Percentiles rank a stretch among this genome's conserved stretches.
Conservation (phyloP, 2,888 invertebrate genomes). For the Cataglyphis cursor region DNA sequence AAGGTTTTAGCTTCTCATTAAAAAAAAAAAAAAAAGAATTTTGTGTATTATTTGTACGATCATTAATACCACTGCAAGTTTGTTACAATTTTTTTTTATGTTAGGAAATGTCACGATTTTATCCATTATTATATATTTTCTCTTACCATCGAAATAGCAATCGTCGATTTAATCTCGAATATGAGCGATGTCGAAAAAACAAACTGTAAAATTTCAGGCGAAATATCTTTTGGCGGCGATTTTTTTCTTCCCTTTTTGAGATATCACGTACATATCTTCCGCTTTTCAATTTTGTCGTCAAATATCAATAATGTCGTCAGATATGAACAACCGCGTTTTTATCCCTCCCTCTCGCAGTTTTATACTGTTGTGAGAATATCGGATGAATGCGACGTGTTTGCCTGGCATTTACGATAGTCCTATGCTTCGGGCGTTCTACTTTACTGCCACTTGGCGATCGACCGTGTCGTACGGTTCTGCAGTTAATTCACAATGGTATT, state of each 20-base stretch:
- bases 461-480: not conserved
- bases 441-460: conserved; percentile 36
- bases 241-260: not conserved
- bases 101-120: not conserved
- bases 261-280: not conserved
- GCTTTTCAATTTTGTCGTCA: conserved; percentile 1
- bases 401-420: not conserved
- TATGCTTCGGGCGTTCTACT: conserved; percentile 21
- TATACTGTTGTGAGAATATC: not conserved
- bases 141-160: not conserved
- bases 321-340: conserved; percentile 6
- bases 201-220: not conserved
- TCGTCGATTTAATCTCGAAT: not conserved
- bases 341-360: not conserved
- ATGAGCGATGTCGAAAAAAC: conserved; percentile 1
- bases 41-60: not conserved
- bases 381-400: not conserved
- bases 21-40: not conserved
- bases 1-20: not conserved
- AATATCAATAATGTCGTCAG: conserved; percentile 12
- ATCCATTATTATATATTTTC: not conserved
- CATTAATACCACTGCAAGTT: not conserved
- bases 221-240: not conserved
- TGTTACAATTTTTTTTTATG: too few species aligned
- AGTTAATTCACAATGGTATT: conserved; percentile 47